Percentiles rank a stretch among this genome's conserved stretches.
phyloP scores from a whole-genome alignment of 2,113 vertebrate genomes.

The Ia io region DNA sequence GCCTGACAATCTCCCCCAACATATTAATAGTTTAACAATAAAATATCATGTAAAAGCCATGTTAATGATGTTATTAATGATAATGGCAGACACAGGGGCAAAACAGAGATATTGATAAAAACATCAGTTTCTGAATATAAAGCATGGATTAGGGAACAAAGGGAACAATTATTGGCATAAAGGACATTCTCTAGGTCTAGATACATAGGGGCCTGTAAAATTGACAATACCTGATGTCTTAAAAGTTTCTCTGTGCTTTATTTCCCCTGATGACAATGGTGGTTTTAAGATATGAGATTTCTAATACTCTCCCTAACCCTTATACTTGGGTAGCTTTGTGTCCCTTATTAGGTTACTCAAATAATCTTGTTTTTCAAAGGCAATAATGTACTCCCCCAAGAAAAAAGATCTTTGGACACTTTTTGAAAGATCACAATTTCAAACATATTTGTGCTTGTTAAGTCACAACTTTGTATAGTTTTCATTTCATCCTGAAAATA shows the following conservation, averaged over 20 bases:
- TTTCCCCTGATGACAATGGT: not conserved
- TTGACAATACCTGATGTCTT: not conserved
- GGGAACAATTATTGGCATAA: not conserved
- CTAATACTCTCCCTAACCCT: not conserved
- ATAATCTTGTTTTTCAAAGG: conserved; percentile 23
- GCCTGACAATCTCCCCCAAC: not conserved
- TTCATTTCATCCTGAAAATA: not conserved
- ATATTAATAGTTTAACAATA: not conserved
- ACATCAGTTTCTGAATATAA: not conserved
- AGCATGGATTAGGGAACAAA: not conserved
- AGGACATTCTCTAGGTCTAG: not conserved
- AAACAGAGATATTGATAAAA: conserved; percentile 3
- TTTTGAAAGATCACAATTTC: conserved; percentile 14
- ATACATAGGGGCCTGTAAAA: not conserved
- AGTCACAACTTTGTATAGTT: not conserved
- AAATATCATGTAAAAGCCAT: not conserved
- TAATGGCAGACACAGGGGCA: not conserved
- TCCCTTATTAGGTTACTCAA: not conserved
- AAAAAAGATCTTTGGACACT: not conserved
- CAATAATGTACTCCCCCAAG: not conserved
- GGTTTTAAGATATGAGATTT: not conserved
- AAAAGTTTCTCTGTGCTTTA: not conserved
- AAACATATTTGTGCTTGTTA: conserved; percentile 4
- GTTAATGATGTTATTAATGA: not conserved
- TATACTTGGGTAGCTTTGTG: not conserved